Evolutionary conservation across 92 coral and sea anemone species (phyloP).

Genomic region (Desmophyllum pertusum): DNA sequence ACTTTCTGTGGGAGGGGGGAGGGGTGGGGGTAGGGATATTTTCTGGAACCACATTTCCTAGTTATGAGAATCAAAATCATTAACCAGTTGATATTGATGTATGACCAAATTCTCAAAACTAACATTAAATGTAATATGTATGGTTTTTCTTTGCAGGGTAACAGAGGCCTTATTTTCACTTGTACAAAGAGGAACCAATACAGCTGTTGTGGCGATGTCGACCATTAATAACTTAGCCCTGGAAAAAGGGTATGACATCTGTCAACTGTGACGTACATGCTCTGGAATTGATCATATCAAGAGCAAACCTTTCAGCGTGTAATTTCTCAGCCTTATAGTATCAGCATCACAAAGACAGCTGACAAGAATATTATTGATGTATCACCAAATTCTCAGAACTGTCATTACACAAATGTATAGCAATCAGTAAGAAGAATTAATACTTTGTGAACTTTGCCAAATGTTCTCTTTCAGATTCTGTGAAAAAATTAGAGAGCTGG

Average conservation of each 20-base stretch:
- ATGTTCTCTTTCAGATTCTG: conserved; percentile 55
- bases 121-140: too few species aligned
- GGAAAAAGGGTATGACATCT: conserved; percentile 71
- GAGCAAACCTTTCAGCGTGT: background rate
- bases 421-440: background rate
- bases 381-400: background rate
- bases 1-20: too few species aligned
- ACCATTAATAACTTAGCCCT: conserved; percentile 83
- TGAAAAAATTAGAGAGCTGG: conserved; percentile 66
- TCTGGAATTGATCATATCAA: background rate
- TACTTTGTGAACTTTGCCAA: background rate
- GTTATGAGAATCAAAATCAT: background rate
- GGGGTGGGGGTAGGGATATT: too few species aligned
- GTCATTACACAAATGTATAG: too few species aligned
- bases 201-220: conserved; percentile 88
- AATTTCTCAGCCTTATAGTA: background rate
- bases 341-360: background rate
- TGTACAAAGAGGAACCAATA: conserved; percentile 64
- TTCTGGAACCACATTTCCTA: too few species aligned
- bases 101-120: too few species aligned
- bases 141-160: conserved; percentile 56
- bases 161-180: conserved; percentile 70
- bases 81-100: background rate
- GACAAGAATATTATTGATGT: background rate
- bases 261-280: background rate